phyloP scores from a whole-genome alignment of 2,888 invertebrate genomes.

The Euplexia lucipara region DNA sequence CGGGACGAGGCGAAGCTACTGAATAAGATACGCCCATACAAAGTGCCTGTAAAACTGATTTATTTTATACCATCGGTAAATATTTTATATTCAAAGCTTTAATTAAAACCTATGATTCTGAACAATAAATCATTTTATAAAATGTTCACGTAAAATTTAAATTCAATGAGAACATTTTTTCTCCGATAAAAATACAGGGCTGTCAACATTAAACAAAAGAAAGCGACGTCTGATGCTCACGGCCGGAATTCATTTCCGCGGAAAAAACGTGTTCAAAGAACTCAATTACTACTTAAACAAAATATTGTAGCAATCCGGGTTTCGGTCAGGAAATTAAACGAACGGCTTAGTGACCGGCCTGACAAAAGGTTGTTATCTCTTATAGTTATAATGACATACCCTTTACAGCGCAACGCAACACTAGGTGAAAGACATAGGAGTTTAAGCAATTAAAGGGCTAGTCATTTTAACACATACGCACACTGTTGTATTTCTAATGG shows the following conservation, averaged over 20 bases:
- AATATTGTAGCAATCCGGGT: constrained; percentile 85
- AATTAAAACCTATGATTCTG: constrained; percentile 57
- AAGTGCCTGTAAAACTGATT: constrained; percentile 51
- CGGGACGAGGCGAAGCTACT: constrained; percentile 36
- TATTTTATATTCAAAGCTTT: constrained; percentile 39
- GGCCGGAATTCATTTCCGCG: constrained; percentile 84
- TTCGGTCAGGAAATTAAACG: constrained; percentile 89
- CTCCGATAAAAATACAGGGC: constrained; percentile 56
- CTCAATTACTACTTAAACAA: constrained; percentile 89
- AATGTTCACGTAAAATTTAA: constrained; percentile 56
- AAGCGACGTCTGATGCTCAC: constrained; percentile 69
- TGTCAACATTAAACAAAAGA: constrained; percentile 71
- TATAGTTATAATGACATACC: constrained; percentile 84
- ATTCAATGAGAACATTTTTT: constrained; percentile 61
- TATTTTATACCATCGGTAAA: constrained; percentile 47
- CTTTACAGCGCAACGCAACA: constrained; percentile 74
- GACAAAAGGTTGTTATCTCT: constrained; percentile 85
- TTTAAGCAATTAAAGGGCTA: constrained; percentile 82
- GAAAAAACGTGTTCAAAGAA: constrained; percentile 86
- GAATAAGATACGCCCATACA: constrained; percentile 52
- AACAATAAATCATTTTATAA: constrained; percentile 49
- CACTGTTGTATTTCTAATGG: constrained; percentile 77
- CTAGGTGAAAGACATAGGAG: constrained; percentile 80
- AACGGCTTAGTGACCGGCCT: constrained; percentile 82
- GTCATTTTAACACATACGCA: constrained; percentile 79